These are phyloP conservation scores for Vespertilio murinus DNA, from an alignment of 2,797 vertebrate genomes.

Conservation along the genomic window DNA sequence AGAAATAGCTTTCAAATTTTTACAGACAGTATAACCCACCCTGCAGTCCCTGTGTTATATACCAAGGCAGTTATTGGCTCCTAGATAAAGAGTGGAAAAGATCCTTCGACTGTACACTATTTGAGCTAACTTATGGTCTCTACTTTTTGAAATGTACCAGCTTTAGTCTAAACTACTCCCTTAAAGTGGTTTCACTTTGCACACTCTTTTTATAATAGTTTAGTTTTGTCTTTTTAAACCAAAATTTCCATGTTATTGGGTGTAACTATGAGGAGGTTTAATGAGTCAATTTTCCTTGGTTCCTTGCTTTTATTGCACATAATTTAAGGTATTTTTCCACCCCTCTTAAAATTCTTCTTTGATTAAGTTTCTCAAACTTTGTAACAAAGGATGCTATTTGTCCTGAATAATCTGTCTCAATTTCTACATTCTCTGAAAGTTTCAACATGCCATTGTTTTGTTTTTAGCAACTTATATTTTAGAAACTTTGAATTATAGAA, in stretches of 20 bases:
- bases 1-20: not conserved
- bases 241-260: not conserved
- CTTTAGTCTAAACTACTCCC: not conserved
- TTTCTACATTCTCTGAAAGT: slow-evolving; percentile 4
- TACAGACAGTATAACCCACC: not conserved
- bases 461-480: not conserved
- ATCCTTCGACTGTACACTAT: not conserved
- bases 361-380: slow-evolving; percentile 22
- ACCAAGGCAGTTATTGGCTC: not conserved
- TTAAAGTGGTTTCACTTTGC: not conserved
- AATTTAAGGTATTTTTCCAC: not conserved
- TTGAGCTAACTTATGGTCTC: not conserved
- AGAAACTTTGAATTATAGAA: not conserved
- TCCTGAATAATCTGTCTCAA: not conserved
- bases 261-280: not conserved
- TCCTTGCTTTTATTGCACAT: not conserved
- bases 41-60: not conserved
- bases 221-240: not conserved
- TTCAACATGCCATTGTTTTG: not conserved
- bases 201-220: not conserved
- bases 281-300: not conserved
- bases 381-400: not conserved
- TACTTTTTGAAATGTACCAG: not conserved
- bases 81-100: not conserved
- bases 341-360: not conserved